Evolutionary conservation across 2,113 vertebrate species (phyloP).

Genomic region (Fulmarus glacialis): DNA sequence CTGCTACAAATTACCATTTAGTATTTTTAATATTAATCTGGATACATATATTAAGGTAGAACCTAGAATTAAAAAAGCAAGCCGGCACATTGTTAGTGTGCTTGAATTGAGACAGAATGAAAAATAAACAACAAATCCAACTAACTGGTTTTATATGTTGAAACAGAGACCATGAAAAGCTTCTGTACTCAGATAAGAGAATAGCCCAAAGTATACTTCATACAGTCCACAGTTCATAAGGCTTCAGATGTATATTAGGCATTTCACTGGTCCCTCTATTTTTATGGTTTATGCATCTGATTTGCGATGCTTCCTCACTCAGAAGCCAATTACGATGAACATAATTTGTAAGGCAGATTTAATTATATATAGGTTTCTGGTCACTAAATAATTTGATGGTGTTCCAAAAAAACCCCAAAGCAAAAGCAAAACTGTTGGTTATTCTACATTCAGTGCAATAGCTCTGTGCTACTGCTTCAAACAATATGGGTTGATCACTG

Average conservation of each 20-base stretch:
- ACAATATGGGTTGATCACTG: slow-evolving; percentile 9
- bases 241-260: slow-evolving; percentile 1
- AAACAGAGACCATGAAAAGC: neutral
- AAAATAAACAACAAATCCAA: neutral
- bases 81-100: neutral
- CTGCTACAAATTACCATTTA: neutral
- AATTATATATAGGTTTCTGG: neutral
- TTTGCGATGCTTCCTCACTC: neutral
- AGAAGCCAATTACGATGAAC: neutral
- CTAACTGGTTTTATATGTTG: neutral
- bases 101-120: neutral
- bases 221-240: slow-evolving; percentile 41
- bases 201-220: neutral
- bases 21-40: neutral
- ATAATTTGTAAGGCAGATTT: neutral
- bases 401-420: neutral
- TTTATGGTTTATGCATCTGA: neutral
- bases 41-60: neutral
- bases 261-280: neutral
- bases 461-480: neutral
- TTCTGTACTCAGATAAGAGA: neutral
- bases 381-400: neutral
- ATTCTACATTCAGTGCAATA: neutral
- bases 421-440: neutral
- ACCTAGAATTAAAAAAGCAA: neutral